Evolutionary conservation across 2,113 vertebrate genomes (phyloP).

Genomic region (Phaethornis superciliosus): DNA sequence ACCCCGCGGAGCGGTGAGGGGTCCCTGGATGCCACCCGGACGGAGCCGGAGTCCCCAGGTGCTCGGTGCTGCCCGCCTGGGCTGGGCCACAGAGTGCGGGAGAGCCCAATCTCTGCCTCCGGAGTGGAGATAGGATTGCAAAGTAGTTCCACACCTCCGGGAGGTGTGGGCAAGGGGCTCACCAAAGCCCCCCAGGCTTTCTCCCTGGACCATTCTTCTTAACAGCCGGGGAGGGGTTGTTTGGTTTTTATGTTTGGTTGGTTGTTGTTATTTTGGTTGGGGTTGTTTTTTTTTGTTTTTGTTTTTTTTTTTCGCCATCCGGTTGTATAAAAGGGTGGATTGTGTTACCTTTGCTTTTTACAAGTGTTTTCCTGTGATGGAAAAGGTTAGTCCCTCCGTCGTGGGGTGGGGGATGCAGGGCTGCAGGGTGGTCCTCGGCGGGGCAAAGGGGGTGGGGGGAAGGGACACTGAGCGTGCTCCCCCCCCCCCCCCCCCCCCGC

Average conservation of each 20-base stretch:
- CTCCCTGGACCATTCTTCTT: not conserved
- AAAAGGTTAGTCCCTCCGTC: not conserved
- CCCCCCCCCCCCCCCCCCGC: no score
- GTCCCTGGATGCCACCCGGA: not conserved
- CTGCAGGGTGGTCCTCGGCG: no score
- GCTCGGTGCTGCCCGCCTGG: not conserved
- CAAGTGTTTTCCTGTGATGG: not conserved
- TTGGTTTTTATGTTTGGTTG: no score
- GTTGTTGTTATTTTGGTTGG: no score
- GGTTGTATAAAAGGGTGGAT: not conserved
- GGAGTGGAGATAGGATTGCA: accelerated
- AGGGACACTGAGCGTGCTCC: not conserved
- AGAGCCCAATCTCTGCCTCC: not conserved
- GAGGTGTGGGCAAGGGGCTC: not conserved
- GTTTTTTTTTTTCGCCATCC: no score
- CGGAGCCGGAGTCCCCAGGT: not conserved
- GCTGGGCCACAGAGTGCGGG: not conserved
- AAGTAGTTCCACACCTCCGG: not conserved
- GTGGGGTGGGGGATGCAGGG: not conserved
- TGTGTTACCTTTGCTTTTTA: not conserved
- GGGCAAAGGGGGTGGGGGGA: not conserved
- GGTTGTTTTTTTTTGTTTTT: no score
- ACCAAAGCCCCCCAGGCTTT: not conserved
- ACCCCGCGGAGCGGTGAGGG: not conserved
- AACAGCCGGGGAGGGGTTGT: not conserved